Percentiles rank a stretch among this genome's conserved stretches.
Evolutionary conservation across 2,113 vertebrate genomes (phyloP).

Genomic region (Lathamus discolor): DNA sequence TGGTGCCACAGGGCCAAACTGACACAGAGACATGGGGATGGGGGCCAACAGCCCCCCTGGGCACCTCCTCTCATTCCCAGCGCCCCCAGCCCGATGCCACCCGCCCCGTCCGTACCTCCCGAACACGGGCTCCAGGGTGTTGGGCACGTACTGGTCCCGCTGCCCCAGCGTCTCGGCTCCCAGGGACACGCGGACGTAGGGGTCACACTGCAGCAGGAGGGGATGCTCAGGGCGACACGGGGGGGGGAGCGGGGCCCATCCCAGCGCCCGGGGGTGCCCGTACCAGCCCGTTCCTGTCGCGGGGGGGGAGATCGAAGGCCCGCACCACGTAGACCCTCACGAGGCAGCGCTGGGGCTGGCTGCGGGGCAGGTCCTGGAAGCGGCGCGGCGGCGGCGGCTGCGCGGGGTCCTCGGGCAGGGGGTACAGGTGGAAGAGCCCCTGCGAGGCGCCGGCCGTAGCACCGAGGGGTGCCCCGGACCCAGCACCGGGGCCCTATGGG

Average conservation of each 20-base stretch:
- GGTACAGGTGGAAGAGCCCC: constrained; percentile 77
- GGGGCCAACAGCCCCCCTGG: too few relatives aligned
- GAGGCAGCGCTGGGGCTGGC: constrained; percentile 62
- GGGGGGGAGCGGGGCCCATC: too few relatives aligned
- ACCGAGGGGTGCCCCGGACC: accelerated
- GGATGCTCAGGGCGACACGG: not conserved
- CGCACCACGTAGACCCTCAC: constrained; percentile 73
- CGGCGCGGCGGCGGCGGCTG: not conserved
- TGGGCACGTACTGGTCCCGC: constrained; percentile 70
- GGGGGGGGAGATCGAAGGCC: constrained; percentile 71
- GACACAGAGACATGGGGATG: not conserved
- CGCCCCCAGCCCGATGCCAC: too few relatives aligned
- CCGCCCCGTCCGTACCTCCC: constrained; percentile 47
- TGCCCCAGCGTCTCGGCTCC: constrained; percentile 60
- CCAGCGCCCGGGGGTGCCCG: not conserved
- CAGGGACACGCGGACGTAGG: constrained; percentile 71
- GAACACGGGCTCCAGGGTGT: constrained; percentile 78
- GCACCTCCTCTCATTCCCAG: not conserved
- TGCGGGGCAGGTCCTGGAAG: constrained; percentile 61
- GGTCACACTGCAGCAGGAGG: constrained; percentile 69
- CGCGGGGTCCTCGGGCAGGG: constrained; percentile 59
- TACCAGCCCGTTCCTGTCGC: constrained; percentile 74
- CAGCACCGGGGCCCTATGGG: accelerated
- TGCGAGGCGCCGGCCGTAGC: not conserved
- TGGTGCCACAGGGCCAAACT: not conserved